These are phyloP conservation scores for Neomicropteryx cornuta DNA, from an alignment of 1,140 invertebrate species.

Conservation along the genomic window DNA sequence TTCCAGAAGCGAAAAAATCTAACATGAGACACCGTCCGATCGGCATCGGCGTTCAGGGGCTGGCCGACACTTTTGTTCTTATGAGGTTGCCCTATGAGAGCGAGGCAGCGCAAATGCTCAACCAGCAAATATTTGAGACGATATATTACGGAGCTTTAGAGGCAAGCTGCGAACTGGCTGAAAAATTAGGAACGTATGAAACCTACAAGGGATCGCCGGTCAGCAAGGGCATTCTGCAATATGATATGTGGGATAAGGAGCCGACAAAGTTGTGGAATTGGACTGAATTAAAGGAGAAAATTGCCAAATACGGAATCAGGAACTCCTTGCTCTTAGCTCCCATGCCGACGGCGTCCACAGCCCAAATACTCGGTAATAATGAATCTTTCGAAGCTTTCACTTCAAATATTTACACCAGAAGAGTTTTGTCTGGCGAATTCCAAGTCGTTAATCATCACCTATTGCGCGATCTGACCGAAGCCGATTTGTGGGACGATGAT, in stretches of 20 bases:
- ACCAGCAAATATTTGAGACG: conserved; percentile 96
- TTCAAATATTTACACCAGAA: conserved; percentile 90
- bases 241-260: conserved; percentile 94
- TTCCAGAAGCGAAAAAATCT: conserved; percentile 77
- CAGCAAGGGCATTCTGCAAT: conserved; percentile 94
- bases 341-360: conserved; percentile 99
- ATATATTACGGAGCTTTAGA: conserved; percentile 96
- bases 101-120: conserved; percentile 74
- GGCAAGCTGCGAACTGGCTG: conserved; percentile 90
- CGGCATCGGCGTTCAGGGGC: conserved; percentile 91
- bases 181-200: conserved; percentile 78
- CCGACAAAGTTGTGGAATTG: conserved; percentile 89
- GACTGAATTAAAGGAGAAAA: conserved; percentile 72
- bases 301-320: conserved; percentile 81
- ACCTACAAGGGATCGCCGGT: conserved; percentile 86
- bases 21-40: conserved; percentile 93
- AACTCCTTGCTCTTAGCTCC: conserved; percentile 94
- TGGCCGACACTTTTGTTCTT: conserved; percentile 93
- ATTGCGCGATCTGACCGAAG: conserved; percentile 83
- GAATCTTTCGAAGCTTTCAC: conserved; percentile 98
- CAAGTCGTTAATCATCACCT: conserved; percentile 96
- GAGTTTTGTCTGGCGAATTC: conserved; percentile 85
- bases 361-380: conserved; percentile 98
- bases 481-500: conserved; percentile 87
- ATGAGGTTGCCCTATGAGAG: conserved; percentile 91